Evolutionary conservation across 1,140 invertebrate species (phyloP), one percentile per base, ranked within the genome.

Genomic region (Euura saliciscinereae): DNA sequence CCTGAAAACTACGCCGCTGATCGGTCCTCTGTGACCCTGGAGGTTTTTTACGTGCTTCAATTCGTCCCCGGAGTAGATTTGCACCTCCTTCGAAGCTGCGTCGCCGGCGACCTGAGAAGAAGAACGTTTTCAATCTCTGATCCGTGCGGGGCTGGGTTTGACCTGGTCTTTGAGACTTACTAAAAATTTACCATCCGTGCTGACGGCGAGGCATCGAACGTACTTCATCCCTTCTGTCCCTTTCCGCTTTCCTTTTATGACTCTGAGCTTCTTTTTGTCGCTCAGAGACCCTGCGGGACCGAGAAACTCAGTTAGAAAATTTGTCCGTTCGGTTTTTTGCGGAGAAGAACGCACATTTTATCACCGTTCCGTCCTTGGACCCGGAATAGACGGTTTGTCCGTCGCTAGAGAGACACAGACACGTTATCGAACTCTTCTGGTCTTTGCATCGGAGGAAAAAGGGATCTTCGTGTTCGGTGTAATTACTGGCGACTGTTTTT

Each of bases 1-100:
- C 79, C 96, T 92, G 85, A 99, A 98, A 42, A 93, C 92, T 69
- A 99, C 80, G 43, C 95, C 95, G 66, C 94, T 92, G 1, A 98
- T 89, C 44, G 84, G 78, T 76, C 90, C 92, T 81, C 93, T 91
- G 79, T 97, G 95, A 0, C 94, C 94, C 83, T 90, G 91, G 74
- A 99, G 94, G 46, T 93, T 94, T 78, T 97, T 93, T 4, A 98
- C 79, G 77, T 93, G 91, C 80, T 92, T 91, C 75, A 98, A 88
- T 67, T 90, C 92, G 6, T 90, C 88, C 6, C 94, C 92, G 84
- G 96, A 91, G 94, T 97, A 97, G 64, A 99, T 91, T 79, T 94
- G 91, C 71, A 99, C 94, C 75, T 93, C 85, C 71, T 91, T 92
- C 71, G 92, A 91, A 73, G 90, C 87, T 45, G 65, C 71, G 84